Percentiles rank a stretch among this genome's conserved stretches.
phyloP scores from a whole-genome alignment of 2,888 invertebrate species.

The Panorpa germanica region DNA sequence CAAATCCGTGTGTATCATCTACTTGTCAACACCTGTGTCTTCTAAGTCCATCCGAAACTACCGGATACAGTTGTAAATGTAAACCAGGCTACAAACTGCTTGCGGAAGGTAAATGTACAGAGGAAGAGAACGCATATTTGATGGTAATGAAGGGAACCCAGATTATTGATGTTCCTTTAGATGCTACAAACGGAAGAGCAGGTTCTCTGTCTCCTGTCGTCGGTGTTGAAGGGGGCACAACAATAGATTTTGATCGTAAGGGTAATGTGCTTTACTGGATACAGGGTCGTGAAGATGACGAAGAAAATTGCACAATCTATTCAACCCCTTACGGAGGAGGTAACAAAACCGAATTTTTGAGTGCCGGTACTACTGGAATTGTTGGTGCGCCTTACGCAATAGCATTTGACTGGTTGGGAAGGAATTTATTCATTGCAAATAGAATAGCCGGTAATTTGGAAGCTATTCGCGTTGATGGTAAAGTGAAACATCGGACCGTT shows the following conservation, averaged over 20 bases:
- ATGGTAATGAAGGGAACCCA: conserved; percentile 82
- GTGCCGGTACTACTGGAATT: conserved; percentile 65
- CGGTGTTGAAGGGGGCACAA: conserved; percentile 70
- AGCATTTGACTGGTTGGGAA: conserved; percentile 92
- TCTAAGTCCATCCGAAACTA: conserved; percentile 51
- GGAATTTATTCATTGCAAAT: conserved; percentile 88
- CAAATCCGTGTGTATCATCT: conserved; percentile 55
- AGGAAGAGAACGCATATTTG: conserved; percentile 76
- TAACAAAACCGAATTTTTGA: conserved; percentile 63
- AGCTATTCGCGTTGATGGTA: conserved; percentile 69
- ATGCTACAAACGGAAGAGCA: conserved; percentile 53
- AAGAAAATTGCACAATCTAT: conserved; percentile 73
- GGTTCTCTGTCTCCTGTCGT: conserved; percentile 74
- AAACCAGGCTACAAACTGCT: conserved; percentile 63
- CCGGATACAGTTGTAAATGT: conserved; percentile 77
- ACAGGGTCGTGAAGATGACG: conserved; percentile 56
- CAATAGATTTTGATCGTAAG: conserved; percentile 81
- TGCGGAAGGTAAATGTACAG: conserved; percentile 50
- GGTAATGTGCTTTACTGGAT: conserved; percentile 77
- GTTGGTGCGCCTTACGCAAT: conserved; percentile 81
- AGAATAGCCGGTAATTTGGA: conserved; percentile 79
- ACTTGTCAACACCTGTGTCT: conserved; percentile 84
- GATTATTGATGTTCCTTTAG: conserved; percentile 66
- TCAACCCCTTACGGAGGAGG: conserved; percentile 72
- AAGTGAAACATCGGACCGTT: conserved; percentile 63